These are phyloP conservation scores for Oceanodroma leucorhoa DNA, from an alignment of 2,797 vertebrate species.

Conservation along the genomic window DNA sequence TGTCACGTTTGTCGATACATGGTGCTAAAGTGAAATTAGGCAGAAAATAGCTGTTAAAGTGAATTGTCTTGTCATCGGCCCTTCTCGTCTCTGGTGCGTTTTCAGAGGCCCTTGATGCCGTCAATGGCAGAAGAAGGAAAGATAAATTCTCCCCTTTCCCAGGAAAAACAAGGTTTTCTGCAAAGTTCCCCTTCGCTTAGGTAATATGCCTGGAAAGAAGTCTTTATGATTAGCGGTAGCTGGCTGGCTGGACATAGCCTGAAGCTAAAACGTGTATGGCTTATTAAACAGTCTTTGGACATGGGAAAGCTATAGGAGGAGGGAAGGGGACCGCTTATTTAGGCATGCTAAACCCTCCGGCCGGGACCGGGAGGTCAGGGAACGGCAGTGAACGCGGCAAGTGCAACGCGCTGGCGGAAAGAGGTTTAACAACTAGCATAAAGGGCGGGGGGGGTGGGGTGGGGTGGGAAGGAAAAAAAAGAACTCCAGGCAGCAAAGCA, in stretches of 20 bases:
- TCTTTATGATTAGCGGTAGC: not conserved
- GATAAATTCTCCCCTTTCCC: not conserved
- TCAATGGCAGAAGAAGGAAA: not conserved
- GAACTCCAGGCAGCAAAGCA: rapidly evolving
- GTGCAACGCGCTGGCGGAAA: not conserved
- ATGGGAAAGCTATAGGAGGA: not conserved
- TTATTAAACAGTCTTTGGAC: not conserved
- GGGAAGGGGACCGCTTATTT: not conserved
- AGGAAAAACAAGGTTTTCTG: not conserved
- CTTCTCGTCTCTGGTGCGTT: not conserved
- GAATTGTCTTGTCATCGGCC: not conserved
- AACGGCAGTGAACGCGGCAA: not conserved
- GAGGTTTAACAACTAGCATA: not conserved
- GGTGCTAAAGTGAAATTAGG: constrained; percentile 19
- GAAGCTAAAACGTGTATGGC: not conserved
- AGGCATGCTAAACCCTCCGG: not conserved
- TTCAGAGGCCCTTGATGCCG: not conserved
- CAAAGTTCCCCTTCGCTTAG: not conserved
- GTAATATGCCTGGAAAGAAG: not conserved
- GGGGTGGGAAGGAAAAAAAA: rapidly evolving
- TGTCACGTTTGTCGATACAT: not conserved
- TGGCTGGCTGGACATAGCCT: not conserved
- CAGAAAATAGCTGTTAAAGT: constrained; percentile 13
- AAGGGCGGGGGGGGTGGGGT: no score
- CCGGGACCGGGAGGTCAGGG: not conserved